These are phyloP conservation scores for Plebejus argus DNA, from an alignment of 2,888 invertebrate genomes.

Conservation along the genomic window DNA sequence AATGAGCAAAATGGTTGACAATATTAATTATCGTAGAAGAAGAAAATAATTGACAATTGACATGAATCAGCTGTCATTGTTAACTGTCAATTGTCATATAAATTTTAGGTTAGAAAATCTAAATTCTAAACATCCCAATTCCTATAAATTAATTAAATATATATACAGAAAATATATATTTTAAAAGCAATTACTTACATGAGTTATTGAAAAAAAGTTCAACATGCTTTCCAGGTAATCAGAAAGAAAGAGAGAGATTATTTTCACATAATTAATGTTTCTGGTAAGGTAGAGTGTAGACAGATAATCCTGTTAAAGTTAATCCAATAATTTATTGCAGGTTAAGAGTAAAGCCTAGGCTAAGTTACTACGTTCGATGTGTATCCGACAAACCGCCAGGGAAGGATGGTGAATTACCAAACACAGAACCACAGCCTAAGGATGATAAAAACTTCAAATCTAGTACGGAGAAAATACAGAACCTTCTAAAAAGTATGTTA, in stretches of 20 bases:
- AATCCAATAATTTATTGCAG: constrained; percentile 39
- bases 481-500: constrained; percentile 64
- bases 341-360: constrained; percentile 45
- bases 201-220: background rate
- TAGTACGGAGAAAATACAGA: constrained; percentile 68
- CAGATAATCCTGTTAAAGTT: background rate
- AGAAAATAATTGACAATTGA: too few species aligned
- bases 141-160: background rate
- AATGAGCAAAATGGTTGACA: too few species aligned
- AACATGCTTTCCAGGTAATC: constrained; percentile 43
- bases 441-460: constrained; percentile 49
- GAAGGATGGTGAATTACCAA: constrained; percentile 54
- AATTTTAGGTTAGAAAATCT: background rate
- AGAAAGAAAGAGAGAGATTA: background rate
- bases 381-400: constrained; percentile 52
- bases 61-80: background rate
- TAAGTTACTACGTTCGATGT: constrained; percentile 44
- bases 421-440: constrained; percentile 47
- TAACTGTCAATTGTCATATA: background rate
- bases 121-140: background rate
- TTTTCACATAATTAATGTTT: background rate
- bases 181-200: background rate
- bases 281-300: background rate
- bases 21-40: too few species aligned
- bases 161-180: background rate